Conservation (phyloP, 2,113 vertebrate species). For the Pomatorhinus ruficollis region DNA sequence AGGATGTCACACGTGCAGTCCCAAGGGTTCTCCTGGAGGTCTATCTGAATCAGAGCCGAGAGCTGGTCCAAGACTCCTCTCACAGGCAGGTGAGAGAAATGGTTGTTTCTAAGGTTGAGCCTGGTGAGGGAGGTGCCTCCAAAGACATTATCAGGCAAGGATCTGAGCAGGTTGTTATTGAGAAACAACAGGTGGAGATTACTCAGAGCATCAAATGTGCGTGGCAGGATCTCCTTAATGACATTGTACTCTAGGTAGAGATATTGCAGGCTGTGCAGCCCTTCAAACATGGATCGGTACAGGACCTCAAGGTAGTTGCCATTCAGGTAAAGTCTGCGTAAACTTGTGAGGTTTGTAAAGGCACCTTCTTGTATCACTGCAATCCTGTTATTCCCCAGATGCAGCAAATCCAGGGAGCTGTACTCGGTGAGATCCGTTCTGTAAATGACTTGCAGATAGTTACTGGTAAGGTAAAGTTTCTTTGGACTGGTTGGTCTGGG, state of each 20-base stretch:
- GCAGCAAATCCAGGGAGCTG: conserved; percentile 91
- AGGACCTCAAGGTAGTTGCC: conserved; percentile 96
- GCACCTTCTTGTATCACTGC: conserved; percentile 93
- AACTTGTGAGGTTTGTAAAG: conserved; percentile 92
- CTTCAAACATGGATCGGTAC: conserved; percentile 87
- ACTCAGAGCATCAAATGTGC: conserved; percentile 88
- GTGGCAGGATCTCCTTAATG: conserved; percentile 93
- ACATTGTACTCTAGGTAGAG: conserved; percentile 99
- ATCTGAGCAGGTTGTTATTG: conserved; percentile 94
- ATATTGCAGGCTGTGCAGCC: conserved; percentile 93
- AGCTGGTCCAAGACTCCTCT: conserved; percentile 95
- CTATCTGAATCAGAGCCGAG: conserved; percentile 95
- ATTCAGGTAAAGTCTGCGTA: conserved; percentile 94
- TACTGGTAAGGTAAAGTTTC: conserved; percentile 97
- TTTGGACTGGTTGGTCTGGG: conserved; percentile 94
- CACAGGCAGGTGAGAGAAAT: conserved; percentile 92
- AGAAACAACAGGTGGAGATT: conserved; percentile 95
- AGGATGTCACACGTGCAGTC: conserved; percentile 96
- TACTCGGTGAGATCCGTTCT: conserved; percentile 88
- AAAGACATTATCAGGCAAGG: conserved; percentile 90
- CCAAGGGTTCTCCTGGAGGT: conserved; percentile 98
- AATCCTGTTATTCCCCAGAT: conserved; percentile 95
- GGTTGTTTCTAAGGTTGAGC: conserved; percentile 95
- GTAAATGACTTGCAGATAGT: conserved; percentile 92
- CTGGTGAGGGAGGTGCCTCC: conserved; percentile 91